Evolutionary conservation across 2,888 invertebrate species (phyloP), one percentile per base, ranked within the genome.

Genomic region (Papilio protenor): DNA sequence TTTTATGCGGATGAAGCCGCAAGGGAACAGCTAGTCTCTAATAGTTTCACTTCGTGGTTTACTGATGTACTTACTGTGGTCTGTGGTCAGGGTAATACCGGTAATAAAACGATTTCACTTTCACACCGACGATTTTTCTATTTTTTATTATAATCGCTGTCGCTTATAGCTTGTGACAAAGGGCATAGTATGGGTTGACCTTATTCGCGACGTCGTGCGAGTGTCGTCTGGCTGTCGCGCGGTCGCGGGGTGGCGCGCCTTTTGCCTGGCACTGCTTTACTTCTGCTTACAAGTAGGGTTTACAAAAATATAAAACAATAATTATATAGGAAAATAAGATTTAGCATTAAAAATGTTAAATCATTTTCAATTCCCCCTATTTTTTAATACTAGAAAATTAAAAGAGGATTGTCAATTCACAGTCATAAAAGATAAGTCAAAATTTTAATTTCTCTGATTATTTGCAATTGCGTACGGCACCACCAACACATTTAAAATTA

Each of bases 161-260:
- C 75, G 59, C 77, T 75, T 77, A 12, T 82, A 55, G 59, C 80
- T 81, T 83, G 78, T 61, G 77, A 75, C 78, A 64, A 79, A 79
- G 79, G 75, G 57, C 78, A 79, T 82, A 82, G 79, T 80, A 86
- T 85, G 85, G 89, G 87, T 89, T 93, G 93, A 92, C 94, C 94
- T 94, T 92, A 93, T 94, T 94, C 88, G 92, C 92, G 92, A 92
- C 92, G 92, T 94, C 93, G 92, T 92, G 92, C 92, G 91, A 94
- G 94, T 94, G 94, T 93, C 93, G 93, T 92, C 85, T 83, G 82
- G 83, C 85, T 85, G 82, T 86, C 81, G 81, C 80, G 82, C 86
- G 86, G 82, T 86, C 81, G 80, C 80, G 72, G 91, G 94, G 94
- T 90, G 94, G 94, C 81, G 91, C 89, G 79, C 81, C 76, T 77